phyloP scores from a whole-genome alignment of 2,888 invertebrate genomes.

The Amblyjoppa proteus region DNA sequence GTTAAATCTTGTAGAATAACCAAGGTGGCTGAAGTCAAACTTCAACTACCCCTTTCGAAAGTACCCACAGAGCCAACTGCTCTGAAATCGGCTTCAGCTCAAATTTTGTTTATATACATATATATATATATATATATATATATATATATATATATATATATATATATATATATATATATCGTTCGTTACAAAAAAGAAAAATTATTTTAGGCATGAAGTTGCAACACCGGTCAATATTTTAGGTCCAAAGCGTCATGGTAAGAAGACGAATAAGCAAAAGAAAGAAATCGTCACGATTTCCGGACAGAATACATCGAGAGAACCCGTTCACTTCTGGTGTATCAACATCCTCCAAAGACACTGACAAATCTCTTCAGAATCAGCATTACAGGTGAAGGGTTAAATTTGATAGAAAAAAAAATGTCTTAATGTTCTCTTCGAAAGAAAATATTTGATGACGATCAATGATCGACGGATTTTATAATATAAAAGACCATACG shows the following conservation, averaged over 20 bases:
- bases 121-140: neutral
- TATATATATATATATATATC: neutral
- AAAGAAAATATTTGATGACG: neutral
- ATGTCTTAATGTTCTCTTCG: neutral
- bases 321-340: constrained; percentile 12
- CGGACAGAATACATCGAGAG: constrained; percentile 12
- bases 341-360: constrained; percentile 33
- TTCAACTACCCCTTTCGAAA: neutral
- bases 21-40: too few relatives aligned
- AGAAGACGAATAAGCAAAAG: constrained; percentile 38
- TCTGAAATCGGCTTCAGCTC: neutral
- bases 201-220: constrained; percentile 24
- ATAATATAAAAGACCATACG: constrained; percentile 39
- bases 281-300: constrained; percentile 28
- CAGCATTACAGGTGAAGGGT: constrained; percentile 34
- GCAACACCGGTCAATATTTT: neutral
- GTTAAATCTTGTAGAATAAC: too few relatives aligned
- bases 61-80: neutral
- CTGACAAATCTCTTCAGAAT: constrained; percentile 26
- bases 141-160: too few relatives aligned
- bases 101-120: constrained; percentile 18
- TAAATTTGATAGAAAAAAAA: neutral
- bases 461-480: neutral
- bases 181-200: neutral
- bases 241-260: constrained; percentile 35